A percentile compares a stretch with the other conserved stretches of the same genome.
These are phyloP conservation scores for Hippocampus comes DNA, from an alignment of 2,113 vertebrate species.

Conservation along the genomic window DNA sequence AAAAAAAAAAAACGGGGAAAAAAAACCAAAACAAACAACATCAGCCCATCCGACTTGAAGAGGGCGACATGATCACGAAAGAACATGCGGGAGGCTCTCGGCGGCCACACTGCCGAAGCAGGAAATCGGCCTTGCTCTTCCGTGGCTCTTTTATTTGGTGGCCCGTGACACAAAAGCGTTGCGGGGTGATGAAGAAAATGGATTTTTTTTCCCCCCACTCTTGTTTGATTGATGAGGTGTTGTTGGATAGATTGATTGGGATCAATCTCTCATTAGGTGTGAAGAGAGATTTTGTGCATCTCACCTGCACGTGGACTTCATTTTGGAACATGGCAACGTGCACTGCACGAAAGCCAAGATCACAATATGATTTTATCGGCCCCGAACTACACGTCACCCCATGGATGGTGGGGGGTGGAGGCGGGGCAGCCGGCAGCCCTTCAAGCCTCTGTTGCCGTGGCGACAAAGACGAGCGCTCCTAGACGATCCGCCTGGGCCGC, in stretches of 20 bases:
- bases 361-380: neutral
- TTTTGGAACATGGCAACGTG: neutral
- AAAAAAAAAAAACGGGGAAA: too few species aligned
- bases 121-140: constrained; percentile 24
- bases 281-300: neutral
- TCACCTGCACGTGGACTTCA: neutral
- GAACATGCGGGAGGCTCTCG: neutral
- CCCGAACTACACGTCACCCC: neutral
- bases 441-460: constrained; percentile 54
- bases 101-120: constrained; percentile 52
- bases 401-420: neutral
- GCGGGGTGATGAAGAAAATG: neutral
- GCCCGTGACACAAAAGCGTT: neutral
- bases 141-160: constrained; percentile 36
- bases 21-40: too few species aligned
- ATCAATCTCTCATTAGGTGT: neutral
- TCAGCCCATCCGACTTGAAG: too few species aligned
- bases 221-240: neutral
- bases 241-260: neutral
- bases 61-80: too few species aligned
- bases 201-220: neutral
- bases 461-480: constrained; percentile 34
- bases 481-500: constrained; percentile 41
- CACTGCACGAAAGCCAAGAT: neutral
- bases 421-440: constrained; percentile 6